A percentile compares a stretch with the other conserved stretches of the same genome.
These are phyloP conservation scores for Oophaga pumilio DNA, from an alignment of 2,113 vertebrate species.

Conservation along the genomic window DNA sequence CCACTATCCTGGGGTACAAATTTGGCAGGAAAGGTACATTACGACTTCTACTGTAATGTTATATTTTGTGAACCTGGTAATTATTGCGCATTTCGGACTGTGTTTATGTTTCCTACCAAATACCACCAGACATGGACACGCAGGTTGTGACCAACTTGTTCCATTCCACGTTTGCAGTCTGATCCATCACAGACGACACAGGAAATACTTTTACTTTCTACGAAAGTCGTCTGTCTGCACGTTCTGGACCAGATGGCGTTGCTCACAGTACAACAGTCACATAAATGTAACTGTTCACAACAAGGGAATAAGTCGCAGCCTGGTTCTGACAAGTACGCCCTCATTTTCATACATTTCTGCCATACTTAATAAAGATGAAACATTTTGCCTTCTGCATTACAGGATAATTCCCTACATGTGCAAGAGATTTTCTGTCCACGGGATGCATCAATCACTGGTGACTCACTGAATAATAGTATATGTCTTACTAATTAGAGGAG, in stretches of 20 bases:
- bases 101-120: background rate
- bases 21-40: background rate
- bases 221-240: constrained; percentile 15
- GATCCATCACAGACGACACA: constrained; percentile 34
- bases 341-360: background rate
- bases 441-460: background rate
- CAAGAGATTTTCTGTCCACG: background rate
- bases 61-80: background rate
- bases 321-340: background rate
- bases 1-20: background rate
- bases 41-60: background rate
- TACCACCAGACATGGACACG: background rate
- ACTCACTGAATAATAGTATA: too few relatives aligned
- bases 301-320: background rate
- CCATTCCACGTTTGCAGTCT: constrained; percentile 52
- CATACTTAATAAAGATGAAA: background rate
- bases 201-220: constrained; percentile 33
- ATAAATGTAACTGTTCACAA: background rate
- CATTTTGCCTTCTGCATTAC: background rate
- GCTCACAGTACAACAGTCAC: background rate
- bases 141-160: constrained; percentile 31
- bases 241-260: constrained; percentile 18
- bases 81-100: background rate
- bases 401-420: background rate
- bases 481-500: too few relatives aligned